Evolutionary conservation across 1,140 invertebrate species (phyloP), one percentile per base, ranked within the genome.

Genomic region (Copidosoma floridanum): DNA sequence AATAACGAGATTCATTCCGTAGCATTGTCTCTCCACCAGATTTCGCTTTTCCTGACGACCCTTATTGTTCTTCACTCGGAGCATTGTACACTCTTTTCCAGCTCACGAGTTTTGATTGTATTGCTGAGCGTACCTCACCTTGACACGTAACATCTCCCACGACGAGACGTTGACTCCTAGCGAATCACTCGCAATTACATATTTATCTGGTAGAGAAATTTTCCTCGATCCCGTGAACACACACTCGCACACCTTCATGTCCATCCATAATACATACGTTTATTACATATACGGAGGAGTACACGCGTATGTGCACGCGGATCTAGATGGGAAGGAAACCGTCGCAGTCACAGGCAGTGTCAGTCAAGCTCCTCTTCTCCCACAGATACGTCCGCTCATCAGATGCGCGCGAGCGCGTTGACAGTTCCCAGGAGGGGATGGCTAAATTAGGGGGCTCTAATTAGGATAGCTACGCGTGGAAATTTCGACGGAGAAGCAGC

Each of bases 191-290:
- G 65, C 67, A 72, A 78, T 78, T 76, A 76, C 64, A 70, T 73
- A 75, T 78, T 77, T 74, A 78, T 75, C 72, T 69, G 71, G 68
- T 66, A 61, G 71, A 74, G 64, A 66, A 67, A 68, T 66, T 66
- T 63, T 63, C 65, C 63, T 57, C 63, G 61, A 57, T 54, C 57
- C 53, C 52, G 56, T 32, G 18, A 35, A 48, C n/a, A n/a, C n/a
- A n/a, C n/a, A n/a, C n/a, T n/a, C n/a, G n/a, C n/a, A n/a, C n/a
- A n/a, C n/a, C n/a, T n/a, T n/a, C n/a, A n/a, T n/a, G n/a, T n/a
- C n/a, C 32, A 10, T 7, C 32, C 14, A 14, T 8, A 37, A 10
- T 37, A 14, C 32, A 14, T 37, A 10, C 14, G n/a, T n/a, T n/a
- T n/a, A n/a, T n/a, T n/a, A n/a, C n/a, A 38, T 52, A 21, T 52